A percentile compares a stretch with the other conserved stretches of the same genome.
Evolutionary conservation across 2,888 invertebrate genomes (phyloP).

Genomic region (Epicampocera succincta): DNA sequence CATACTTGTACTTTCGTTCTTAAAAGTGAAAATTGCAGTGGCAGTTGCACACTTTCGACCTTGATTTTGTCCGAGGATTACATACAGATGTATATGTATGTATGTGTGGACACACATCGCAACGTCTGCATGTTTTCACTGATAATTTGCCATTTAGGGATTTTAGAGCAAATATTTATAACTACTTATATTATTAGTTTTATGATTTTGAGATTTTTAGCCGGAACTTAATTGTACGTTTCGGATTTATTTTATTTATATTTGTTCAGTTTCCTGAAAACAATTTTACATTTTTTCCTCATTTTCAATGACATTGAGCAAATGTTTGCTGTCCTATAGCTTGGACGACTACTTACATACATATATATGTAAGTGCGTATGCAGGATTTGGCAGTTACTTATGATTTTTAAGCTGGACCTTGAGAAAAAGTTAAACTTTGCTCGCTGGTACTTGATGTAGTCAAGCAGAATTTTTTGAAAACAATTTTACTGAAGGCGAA

Average conservation of each 20-base stretch:
- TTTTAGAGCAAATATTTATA: constrained; percentile 58
- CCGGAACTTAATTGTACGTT: constrained; percentile 5
- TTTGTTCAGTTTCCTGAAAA: constrained; percentile 31
- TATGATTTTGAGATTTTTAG: constrained; percentile 22
- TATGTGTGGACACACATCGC: too few relatives aligned
- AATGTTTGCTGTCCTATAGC: constrained; percentile 1
- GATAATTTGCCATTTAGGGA: constrained; percentile 25
- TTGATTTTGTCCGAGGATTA: constrained; percentile 61
- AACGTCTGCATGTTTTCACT: neutral
- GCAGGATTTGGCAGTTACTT: neutral
- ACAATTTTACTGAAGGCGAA: too few relatives aligned
- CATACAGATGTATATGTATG: too few relatives aligned
- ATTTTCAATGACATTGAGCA: too few relatives aligned
- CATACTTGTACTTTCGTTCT: neutral
- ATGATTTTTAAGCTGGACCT: constrained; percentile 29
- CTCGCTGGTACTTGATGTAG: too few relatives aligned
- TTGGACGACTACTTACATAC: constrained; percentile 17
- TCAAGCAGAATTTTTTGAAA: too few relatives aligned
- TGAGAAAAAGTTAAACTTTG: constrained; percentile 37
- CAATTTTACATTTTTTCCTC: constrained; percentile 18
- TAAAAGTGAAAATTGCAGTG: constrained; percentile 1
- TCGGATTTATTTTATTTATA: constrained; percentile 20
- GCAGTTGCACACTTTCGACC: constrained; percentile 52
- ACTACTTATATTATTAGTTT: constrained; percentile 20
- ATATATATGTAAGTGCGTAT: constrained; percentile 30